Evolutionary conservation across 1,140 invertebrate species (phyloP).

Genomic region (Drosophila bocqueti): DNA sequence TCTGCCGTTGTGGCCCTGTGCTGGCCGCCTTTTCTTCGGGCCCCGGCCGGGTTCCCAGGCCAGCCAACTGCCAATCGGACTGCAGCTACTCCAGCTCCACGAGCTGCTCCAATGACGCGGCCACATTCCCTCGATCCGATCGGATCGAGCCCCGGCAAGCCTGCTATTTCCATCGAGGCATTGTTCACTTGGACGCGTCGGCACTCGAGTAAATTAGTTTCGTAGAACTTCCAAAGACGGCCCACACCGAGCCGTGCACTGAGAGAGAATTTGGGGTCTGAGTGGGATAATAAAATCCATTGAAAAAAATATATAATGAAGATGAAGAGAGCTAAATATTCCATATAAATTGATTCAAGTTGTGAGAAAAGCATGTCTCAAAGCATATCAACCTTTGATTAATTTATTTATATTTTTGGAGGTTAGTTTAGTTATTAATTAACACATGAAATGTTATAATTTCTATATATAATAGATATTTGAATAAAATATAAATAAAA

Average conservation of each 20-base stretch:
- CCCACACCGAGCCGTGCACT: slow-evolving; percentile 22
- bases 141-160: slow-evolving; percentile 11
- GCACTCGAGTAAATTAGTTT: slow-evolving; percentile 81
- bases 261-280: background rate
- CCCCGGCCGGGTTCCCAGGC: slow-evolving; percentile 35
- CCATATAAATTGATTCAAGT: background rate
- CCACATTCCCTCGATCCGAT: slow-evolving; percentile 22
- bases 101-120: slow-evolving; percentile 40
- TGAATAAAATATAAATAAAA: background rate
- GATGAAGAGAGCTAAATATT: no score
- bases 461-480: background rate
- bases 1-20: slow-evolving; percentile 30
- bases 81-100: slow-evolving; percentile 29
- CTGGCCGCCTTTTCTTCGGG: slow-evolving; percentile 10
- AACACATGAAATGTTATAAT: no score
- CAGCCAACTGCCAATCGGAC: slow-evolving; percentile 36
- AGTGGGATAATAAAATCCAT: background rate
- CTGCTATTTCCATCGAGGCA: slow-evolving; percentile 40
- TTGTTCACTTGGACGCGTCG: slow-evolving; percentile 60
- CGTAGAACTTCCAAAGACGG: slow-evolving; percentile 75
- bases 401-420: no score
- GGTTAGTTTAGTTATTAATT: no score
- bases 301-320: background rate
- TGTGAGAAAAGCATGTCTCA: background rate
- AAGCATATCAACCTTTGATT: background rate